phyloP scores from a whole-genome alignment of 2,888 invertebrate species.

The Ophion obscuratus region DNA sequence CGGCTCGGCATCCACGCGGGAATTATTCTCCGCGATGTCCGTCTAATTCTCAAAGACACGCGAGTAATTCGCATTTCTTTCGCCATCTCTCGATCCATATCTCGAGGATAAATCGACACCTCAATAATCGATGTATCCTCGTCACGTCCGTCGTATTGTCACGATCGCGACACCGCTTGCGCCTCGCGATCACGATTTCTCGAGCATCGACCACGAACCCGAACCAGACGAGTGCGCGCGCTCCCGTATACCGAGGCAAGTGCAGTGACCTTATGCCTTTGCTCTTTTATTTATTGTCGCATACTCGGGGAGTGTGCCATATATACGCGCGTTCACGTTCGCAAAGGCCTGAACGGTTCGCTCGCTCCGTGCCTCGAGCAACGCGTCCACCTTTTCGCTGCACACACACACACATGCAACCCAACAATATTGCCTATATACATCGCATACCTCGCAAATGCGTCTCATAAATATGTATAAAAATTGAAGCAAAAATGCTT shows the following conservation, averaged over 20 bases:
- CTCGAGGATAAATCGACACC: background rate
- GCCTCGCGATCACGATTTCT: background rate
- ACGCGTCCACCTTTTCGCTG: background rate
- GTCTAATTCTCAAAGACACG: background rate
- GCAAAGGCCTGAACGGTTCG: slow-evolving; percentile 7
- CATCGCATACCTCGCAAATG: background rate
- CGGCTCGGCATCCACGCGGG: background rate
- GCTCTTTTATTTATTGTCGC: slow-evolving; percentile 5
- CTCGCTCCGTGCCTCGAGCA: background rate
- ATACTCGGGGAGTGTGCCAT: slow-evolving; percentile 37
- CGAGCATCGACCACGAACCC: background rate
- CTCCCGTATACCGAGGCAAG: slow-evolving; percentile 14
- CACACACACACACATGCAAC: too few species aligned
- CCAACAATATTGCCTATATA: background rate
- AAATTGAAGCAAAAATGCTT: background rate
- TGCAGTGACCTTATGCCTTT: slow-evolving; percentile 24
- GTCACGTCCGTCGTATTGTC: background rate
- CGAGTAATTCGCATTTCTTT: too few species aligned
- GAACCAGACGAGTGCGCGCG: background rate
- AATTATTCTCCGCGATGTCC: slow-evolving; percentile 20
- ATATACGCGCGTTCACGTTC: slow-evolving; percentile 31
- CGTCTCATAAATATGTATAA: background rate
- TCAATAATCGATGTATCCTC: background rate
- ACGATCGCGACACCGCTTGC: too few species aligned
- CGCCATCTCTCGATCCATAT: background rate